Base-by-base conservation (phyloP, 2,113 vertebrate species). In the Sinosuthora webbiana region DNA sequence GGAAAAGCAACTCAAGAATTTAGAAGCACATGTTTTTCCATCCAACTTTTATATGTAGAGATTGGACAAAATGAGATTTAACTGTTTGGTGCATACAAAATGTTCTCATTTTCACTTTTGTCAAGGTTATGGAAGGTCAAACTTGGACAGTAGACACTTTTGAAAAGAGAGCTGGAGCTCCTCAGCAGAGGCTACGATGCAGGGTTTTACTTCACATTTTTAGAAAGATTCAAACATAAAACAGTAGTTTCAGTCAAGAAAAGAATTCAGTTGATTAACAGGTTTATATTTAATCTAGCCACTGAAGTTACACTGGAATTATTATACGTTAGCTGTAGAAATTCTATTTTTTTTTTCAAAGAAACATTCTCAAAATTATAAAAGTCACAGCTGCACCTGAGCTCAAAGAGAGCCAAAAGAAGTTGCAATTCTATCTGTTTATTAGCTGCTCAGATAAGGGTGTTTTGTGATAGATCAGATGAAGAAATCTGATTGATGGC, bases 341-440 rank as follows among this genome's bases (percentile, higher is more conserved):
- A 65, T 60, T n/a, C 28, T 67, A 24, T 25, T 59, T 3, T 8
- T 80, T 77, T 74, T 74, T 65, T 27, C 35, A 59, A 70, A 94
- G 39, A 79, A 92, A 83, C 9, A 10, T 14, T 24, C 69, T 53
- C 82, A 87, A 76, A 57, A 25, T 11, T 50, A 39, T 19, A 71
- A 55, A 83, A 83, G 22, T 74, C 69, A 77, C 21, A 95, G 92
- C 75, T 90, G 85, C 83, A 86, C 90, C 88, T 91, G 71, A 95
- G 68, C 68, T 92, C 37, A 30, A 44, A 89, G 35, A 71, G 62
- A 69, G 65, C 42, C 33, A 28, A 45, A 79, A 67, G 63, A 83
- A 47, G 33, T 22, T 73, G 82, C 47, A 55, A 30, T 49, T 70
- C n/a, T 62, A 50, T 16, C 33, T 53, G 23, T 65, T 47, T 37